phyloP scores from a whole-genome alignment of 2,888 invertebrate species.

The Ctenicera cuprea region DNA sequence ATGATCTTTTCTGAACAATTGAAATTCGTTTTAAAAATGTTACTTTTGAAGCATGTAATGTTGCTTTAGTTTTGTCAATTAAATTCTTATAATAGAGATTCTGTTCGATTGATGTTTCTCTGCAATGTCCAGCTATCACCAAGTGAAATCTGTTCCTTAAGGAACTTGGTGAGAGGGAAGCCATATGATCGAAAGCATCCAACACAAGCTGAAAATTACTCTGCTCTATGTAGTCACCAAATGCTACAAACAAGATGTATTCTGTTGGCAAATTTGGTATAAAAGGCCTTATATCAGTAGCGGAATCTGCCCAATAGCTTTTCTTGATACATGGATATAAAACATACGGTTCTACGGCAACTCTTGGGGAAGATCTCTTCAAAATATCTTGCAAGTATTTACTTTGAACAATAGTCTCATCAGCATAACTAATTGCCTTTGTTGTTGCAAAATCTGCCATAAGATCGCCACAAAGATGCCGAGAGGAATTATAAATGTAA shows the following conservation, averaged over 20 bases:
- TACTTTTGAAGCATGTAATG: conserved; percentile 65
- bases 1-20: conserved; percentile 65
- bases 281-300: conserved; percentile 64
- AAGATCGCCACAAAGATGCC: conserved; percentile 58
- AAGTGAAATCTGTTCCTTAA: conserved; percentile 64
- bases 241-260: conserved; percentile 65
- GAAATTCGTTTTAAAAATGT: conserved; percentile 66
- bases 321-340: conserved; percentile 66
- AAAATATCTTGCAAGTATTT: conserved; percentile 65
- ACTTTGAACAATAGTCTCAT: conserved; percentile 66
- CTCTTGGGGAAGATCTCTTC: conserved; percentile 63
- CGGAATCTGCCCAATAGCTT: conserved; percentile 65
- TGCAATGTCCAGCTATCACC: conserved; percentile 66
- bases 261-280: conserved; percentile 66
- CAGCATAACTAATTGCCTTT: conserved; percentile 64
- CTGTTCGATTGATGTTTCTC: conserved; percentile 59
- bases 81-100: conserved; percentile 65
- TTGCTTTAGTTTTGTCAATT: conserved; percentile 62
- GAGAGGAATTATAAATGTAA: conserved; percentile 63
- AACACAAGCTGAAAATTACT: conserved; percentile 67
- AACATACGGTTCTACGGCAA: conserved; percentile 59
- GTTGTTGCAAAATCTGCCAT: conserved; percentile 63
- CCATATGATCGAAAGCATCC: conserved; percentile 66
- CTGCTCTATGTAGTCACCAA: conserved; percentile 65
- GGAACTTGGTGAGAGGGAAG: conserved; percentile 60